Evolutionary conservation across 92 coral and sea anemone species (phyloP), one percentile per base, ranked within the genome.

Genomic region (Phenganax marumi): DNA sequence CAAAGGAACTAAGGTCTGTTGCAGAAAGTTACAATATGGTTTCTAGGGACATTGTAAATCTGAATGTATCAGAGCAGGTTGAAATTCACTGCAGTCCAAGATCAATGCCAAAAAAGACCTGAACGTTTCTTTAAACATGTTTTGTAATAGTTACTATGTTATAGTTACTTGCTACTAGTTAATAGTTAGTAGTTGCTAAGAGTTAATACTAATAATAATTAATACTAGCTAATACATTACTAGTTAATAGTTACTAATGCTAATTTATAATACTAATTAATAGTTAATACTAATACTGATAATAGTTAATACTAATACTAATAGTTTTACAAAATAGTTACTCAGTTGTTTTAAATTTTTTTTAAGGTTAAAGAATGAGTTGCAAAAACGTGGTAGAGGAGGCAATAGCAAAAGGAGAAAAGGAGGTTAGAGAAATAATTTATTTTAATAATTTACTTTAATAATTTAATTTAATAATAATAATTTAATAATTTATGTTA

Each of bases 361-460:
- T 53, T 8, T 50, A 23, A 84, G 87, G 82, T 13, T 87, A 72
- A 49, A 53, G 81, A 39, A 70, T 47, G 50, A 76, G 26, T 66
- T 76, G 3, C 81, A 76, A 46, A 76, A 76, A 55, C 76, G 87
- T 77, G 88, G 87, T 50, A 83, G 85, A 69, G 93, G 84, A 69
- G 93, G 92, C 65, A 91, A 93, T 62, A 70, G 62, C 76, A 52
- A 62, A 8, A 56, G 81, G 17, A 57, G 10, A 4, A 76, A 14
- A 57, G 49, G 64, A 52, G 81, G 66, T 52, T 7, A 58, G 65
- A 18, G 65, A 8, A 56, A 3, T 56, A 3, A 26, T 10, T 3
- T 68, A 47, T 3, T n/a, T 5, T 8, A 22, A 5, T 26, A 21
- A 12, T 9, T 12, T 14, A 47, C 13, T 21, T 22, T 21, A 17